A percentile compares a stretch with the other conserved stretches of the same genome.
Evolutionary conservation across 2,888 invertebrate species (phyloP).

Genomic region (Nemoura dubitans): DNA sequence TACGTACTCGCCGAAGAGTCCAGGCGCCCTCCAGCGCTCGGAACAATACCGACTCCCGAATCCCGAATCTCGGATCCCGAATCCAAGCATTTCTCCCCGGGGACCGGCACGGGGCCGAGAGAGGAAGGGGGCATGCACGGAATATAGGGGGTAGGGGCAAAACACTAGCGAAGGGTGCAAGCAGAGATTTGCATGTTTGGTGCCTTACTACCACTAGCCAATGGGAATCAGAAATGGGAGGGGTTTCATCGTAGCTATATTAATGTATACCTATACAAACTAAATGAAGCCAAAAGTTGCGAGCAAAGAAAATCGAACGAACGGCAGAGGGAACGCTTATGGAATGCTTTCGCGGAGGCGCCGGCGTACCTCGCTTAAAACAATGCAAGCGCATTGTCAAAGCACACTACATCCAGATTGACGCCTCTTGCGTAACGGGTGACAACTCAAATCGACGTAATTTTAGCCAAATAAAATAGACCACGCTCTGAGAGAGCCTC

Average conservation of each 20-base stretch:
- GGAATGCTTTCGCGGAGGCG: background rate
- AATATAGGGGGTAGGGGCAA: constrained; percentile 17
- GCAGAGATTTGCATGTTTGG: constrained; percentile 52
- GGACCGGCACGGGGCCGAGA: background rate
- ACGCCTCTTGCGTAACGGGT: background rate
- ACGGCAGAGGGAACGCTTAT: background rate
- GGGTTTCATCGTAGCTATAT: constrained; percentile 26
- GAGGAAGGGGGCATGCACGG: background rate
- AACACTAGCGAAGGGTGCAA: background rate
- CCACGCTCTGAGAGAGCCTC: too few species aligned
- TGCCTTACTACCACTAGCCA: constrained; percentile 45
- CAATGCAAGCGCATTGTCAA: background rate
- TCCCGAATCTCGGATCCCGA: background rate
- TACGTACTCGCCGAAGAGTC: background rate
- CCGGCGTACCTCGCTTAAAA: background rate
- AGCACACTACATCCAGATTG: background rate
- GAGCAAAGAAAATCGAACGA: constrained; percentile 33
- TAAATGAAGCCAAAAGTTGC: constrained; percentile 37
- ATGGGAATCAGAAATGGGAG: constrained; percentile 42
- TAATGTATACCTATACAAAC: constrained; percentile 24
- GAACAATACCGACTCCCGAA: background rate
- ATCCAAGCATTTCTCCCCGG: background rate
- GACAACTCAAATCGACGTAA: background rate
- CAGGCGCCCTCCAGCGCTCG: background rate
- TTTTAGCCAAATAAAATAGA: too few species aligned